Evolutionary conservation across 2,888 invertebrate genomes (phyloP).

Genomic region (Nephrotoma guestfalica): DNA sequence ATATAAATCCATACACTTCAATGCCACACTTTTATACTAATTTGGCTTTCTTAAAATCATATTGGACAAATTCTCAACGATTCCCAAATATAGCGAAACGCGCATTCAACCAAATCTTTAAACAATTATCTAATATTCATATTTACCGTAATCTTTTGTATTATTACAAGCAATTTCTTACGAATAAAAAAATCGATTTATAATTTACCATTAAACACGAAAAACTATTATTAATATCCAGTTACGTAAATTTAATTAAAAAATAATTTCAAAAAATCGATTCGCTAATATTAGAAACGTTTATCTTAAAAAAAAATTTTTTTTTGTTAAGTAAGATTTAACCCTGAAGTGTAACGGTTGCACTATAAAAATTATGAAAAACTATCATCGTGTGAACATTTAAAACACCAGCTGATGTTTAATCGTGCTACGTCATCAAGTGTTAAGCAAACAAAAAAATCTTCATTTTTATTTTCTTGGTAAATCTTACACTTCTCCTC

Average conservation of each 20-base stretch:
- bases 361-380: background rate
- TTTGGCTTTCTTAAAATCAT: background rate
- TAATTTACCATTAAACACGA: background rate
- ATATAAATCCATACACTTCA: background rate
- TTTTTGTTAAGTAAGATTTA: background rate
- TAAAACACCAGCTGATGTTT: background rate
- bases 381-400: background rate
- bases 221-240: background rate
- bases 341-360: background rate
- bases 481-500: background rate
- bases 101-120: background rate
- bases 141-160: background rate
- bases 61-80: background rate
- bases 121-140: background rate
- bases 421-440: background rate
- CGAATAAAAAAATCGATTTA: too few species aligned
- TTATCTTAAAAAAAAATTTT: too few species aligned
- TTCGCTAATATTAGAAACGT: background rate
- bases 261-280: background rate
- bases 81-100: background rate
- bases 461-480: background rate
- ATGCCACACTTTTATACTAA: background rate
- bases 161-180: background rate
- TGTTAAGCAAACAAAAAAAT: background rate
- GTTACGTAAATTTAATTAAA: background rate